A percentile compares a stretch with the other conserved stretches of the same genome.
These are phyloP conservation scores for Phaenicophaeus curvirostris DNA, from an alignment of 2,797 vertebrate species.

Conservation along the genomic window DNA sequence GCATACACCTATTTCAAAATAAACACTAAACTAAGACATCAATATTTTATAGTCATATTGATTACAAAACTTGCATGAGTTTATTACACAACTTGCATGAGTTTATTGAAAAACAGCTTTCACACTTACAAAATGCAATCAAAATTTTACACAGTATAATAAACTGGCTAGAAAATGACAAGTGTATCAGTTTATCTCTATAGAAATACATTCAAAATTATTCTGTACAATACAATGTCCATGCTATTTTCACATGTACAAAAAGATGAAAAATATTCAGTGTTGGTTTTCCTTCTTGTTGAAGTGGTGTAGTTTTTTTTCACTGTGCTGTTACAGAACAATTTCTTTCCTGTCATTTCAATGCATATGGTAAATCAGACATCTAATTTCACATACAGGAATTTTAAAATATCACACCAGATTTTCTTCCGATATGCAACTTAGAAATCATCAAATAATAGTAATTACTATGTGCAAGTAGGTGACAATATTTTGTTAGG, in stretches of 20 bases:
- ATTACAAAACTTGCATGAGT: neutral
- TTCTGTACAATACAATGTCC: neutral
- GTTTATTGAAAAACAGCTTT: neutral
- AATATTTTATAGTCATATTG: neutral
- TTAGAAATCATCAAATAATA: neutral
- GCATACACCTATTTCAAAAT: neutral
- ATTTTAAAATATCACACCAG: neutral
- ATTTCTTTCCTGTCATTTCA: neutral
- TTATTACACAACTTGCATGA: neutral
- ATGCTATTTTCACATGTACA: neutral
- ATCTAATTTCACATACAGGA: neutral
- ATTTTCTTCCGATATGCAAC: neutral
- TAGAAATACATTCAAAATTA: neutral
- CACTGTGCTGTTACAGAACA: neutral
- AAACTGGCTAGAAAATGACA: neutral
- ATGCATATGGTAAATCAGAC: neutral
- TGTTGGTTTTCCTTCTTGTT: neutral
- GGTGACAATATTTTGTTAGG: neutral
- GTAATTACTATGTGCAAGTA: neutral
- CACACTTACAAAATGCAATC: neutral
- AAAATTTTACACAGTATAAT: neutral
- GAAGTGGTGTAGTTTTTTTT: rapidly evolving
- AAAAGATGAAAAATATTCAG: neutral
- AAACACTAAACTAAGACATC: neutral
- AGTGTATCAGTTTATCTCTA: neutral